Evolutionary conservation across 2,113 vertebrate species (phyloP).

Genomic region (Peromyscus californicus): DNA sequence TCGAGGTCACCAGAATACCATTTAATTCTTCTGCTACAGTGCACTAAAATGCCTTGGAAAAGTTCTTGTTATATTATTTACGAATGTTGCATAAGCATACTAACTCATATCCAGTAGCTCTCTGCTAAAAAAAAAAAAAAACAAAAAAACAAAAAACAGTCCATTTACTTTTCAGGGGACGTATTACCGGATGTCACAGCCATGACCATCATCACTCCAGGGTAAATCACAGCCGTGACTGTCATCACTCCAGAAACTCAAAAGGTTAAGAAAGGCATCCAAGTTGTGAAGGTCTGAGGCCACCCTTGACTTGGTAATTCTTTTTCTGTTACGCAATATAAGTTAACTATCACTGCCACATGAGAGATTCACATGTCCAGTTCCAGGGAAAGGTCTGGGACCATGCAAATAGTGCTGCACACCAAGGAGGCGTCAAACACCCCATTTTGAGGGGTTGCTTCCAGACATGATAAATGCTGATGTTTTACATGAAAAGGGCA

Average conservation of each 20-base stretch:
- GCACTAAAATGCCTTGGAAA: conserved; percentile 72
- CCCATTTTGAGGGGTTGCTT: background rate
- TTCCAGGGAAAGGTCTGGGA: background rate
- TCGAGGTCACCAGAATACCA: conserved; percentile 57
- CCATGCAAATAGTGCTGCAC: background rate
- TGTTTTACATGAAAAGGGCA: background rate
- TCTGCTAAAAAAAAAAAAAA: conserved; percentile 42
- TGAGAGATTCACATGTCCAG: conserved; percentile 20
- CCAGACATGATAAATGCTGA: background rate
- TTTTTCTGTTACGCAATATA: background rate
- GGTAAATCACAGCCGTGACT: conserved; percentile 26
- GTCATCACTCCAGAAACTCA: background rate
- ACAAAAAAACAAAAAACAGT: background rate
- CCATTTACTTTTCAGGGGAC: conserved; percentile 60
- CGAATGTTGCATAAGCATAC: conserved; percentile 55
- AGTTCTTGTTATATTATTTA: conserved; percentile 78
- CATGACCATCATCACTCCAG: background rate
- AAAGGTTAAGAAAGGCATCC: conserved; percentile 11
- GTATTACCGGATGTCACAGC: conserved; percentile 37
- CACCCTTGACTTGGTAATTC: conserved; percentile 31
- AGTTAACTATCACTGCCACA: background rate
- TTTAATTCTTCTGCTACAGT: conserved; percentile 79
- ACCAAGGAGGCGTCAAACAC: background rate
- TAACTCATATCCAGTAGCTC: background rate
- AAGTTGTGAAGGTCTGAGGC: conserved; percentile 8